phyloP scores from a whole-genome alignment of 2,888 invertebrate species.

The Euzophera pinguis region DNA sequence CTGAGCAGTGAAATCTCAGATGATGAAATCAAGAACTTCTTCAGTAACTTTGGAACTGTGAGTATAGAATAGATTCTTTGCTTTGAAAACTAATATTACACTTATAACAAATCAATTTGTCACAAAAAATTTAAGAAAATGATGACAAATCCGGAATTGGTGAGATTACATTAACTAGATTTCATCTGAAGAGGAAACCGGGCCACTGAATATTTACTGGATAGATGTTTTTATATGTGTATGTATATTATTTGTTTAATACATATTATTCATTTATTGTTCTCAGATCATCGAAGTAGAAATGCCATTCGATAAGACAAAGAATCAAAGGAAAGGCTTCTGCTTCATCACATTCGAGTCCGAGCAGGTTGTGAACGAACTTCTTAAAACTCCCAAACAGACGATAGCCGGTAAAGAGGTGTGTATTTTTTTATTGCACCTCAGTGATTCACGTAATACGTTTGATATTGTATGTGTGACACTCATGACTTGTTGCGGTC shows the following conservation, averaged over 20 bases:
- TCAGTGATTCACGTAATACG: no score
- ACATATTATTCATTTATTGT: constrained; percentile 24
- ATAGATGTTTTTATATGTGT: neutral
- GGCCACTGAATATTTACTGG: constrained; percentile 54
- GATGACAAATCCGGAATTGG: constrained; percentile 74
- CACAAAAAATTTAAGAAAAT: no score
- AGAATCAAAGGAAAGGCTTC: constrained; percentile 97
- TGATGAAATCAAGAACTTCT: constrained; percentile 95
- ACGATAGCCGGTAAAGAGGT: constrained; percentile 96
- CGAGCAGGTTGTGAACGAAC: constrained; percentile 95
- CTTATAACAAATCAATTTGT: no score
- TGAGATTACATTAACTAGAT: constrained; percentile 65
- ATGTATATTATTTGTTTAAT: neutral
- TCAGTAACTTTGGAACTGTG: constrained; percentile 95
- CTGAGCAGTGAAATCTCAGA: constrained; percentile 95
- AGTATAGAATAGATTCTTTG: no score
- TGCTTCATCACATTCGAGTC: constrained; percentile 99
- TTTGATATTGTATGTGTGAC: neutral
- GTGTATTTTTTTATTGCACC: constrained; percentile 31
- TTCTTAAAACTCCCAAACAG: constrained; percentile 95
- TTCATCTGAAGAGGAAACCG: constrained; percentile 62
- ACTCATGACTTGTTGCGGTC: no score
- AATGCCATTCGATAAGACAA: constrained; percentile 98
- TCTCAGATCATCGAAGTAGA: constrained; percentile 95
- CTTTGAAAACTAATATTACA: neutral